A percentile compares a stretch with the other conserved stretches of the same genome.
These are phyloP conservation scores for Macrosiphum euphorbiae DNA, from an alignment of 2,888 invertebrate genomes.

Conservation along the genomic window DNA sequence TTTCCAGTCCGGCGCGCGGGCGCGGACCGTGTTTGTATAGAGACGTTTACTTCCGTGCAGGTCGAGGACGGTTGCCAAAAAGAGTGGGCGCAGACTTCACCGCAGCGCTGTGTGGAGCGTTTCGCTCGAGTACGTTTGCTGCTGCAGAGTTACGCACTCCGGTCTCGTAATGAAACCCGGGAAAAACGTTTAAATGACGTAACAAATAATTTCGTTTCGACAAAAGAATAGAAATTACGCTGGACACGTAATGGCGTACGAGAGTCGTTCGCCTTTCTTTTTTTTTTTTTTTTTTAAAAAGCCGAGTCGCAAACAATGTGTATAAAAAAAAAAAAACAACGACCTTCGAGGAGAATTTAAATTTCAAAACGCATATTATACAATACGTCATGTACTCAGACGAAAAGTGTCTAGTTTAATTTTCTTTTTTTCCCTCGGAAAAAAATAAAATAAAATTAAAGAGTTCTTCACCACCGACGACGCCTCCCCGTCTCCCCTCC, in stretches of 20 bases:
- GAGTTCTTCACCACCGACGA: background rate
- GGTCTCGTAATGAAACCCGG: slow-evolving; percentile 31
- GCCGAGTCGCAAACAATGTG: background rate
- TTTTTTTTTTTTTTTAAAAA: background rate
- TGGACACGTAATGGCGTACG: background rate
- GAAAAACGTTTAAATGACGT: slow-evolving; percentile 33
- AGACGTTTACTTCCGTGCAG: slow-evolving; percentile 28
- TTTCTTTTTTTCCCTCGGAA: background rate
- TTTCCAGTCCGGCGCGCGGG: background rate
- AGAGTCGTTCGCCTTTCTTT: background rate
- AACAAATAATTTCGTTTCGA: slow-evolving; percentile 11
- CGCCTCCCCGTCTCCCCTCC: fast-evolving
- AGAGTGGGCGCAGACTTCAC: background rate
- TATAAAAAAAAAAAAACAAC: background rate
- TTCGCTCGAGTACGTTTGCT: slow-evolving; percentile 36
- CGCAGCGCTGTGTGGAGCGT: background rate
- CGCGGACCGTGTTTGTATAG: background rate
- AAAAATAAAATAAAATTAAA: slow-evolving; percentile 18
- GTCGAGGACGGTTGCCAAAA: slow-evolving; percentile 42
- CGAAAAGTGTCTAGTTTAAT: background rate
- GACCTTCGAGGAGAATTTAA: slow-evolving; percentile 15
- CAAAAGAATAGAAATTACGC: slow-evolving; percentile 40
- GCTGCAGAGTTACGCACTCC: background rate
- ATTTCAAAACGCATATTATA: slow-evolving; percentile 2
- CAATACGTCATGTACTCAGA: background rate